Percentiles rank a stretch among this genome's conserved stretches.
Conservation (phyloP, 1,140 invertebrate species). For the Mylabris phalerata region DNA sequence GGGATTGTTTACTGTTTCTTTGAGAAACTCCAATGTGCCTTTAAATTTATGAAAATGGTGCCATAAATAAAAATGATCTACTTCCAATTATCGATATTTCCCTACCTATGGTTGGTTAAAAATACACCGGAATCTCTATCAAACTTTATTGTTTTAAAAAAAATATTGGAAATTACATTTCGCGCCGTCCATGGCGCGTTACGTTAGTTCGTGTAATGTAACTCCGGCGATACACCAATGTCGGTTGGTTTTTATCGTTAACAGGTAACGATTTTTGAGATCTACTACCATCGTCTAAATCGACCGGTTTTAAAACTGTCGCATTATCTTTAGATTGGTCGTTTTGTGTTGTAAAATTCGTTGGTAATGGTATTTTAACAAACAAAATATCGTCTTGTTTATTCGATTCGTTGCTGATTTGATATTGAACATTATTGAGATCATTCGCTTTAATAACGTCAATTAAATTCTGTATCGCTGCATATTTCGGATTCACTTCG, state of each 20-base stretch:
- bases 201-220: constrained; percentile 30
- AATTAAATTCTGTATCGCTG: constrained; percentile 37
- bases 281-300: constrained; percentile 17
- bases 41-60: not conserved
- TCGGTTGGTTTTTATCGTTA: constrained; percentile 1
- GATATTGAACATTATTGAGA: constrained; percentile 34
- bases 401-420: constrained; percentile 33
- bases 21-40: too few relatives aligned
- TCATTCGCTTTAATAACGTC: constrained; percentile 37
- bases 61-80: not conserved
- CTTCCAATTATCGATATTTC: not conserved
- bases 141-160: too few relatives aligned
- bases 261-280: constrained; percentile 5
- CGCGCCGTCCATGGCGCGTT: constrained; percentile 12
- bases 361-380: constrained; percentile 38
- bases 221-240: constrained; percentile 25
- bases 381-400: constrained; percentile 33
- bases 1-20: too few relatives aligned
- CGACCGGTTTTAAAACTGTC: not conserved
- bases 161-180: too few relatives aligned
- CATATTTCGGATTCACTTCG: constrained; percentile 24
- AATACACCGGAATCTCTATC: too few relatives aligned
- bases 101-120: too few relatives aligned
- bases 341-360: constrained; percentile 26
- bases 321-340: constrained; percentile 3